Evolutionary conservation across 2,113 vertebrate genomes (phyloP), one percentile per base, ranked within the genome.

Genomic region (Bettongia penicillata): DNA sequence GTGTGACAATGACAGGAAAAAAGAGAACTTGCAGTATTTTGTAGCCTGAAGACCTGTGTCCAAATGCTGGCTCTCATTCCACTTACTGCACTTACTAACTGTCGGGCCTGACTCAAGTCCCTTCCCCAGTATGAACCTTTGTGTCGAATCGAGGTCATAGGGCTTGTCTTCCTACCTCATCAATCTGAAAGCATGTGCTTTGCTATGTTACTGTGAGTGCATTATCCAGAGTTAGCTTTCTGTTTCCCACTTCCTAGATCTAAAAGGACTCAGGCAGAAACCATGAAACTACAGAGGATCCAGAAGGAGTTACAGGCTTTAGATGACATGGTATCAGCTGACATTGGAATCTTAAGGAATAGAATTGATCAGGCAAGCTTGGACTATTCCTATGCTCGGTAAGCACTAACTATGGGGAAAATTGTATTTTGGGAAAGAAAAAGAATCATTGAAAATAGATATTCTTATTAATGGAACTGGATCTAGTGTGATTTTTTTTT

Each of bases 221-320:
- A 3, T 94, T 50, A 16, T 96, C 91, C 93, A 93, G 16, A 95
- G 93, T 51, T 52, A n/a, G 57, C 77, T 55, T 91, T 61, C 3
- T 22, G 94, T 90, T 94, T 97, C 91, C 25, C 28, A 37, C 96
- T 96, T 97, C 97, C 93, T 98, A 99, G 99, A 97, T 99, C 99
- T 93, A 99, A 99, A 98, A 99, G 99, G 98, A 99, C 99, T 89
- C 99, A 99, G 93, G 99, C 99, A 3, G 99, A 99, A 97, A 98
- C 99, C 0, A 98, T 99, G 96, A 99, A 99, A 97, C 98, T 99
- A 51, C 99, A 99, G 96, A 98, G 99, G 91, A 99, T 99, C 97
- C 99, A 99, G 98, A 99, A 99, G 96, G 99, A 99, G 97, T 98
- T 99, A 2, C 99, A 99, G 97, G 98, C 99, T 57, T 98, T 99